Conservation (phyloP, 1,140 invertebrate genomes). For the Odontomachus brunneus region DNA sequence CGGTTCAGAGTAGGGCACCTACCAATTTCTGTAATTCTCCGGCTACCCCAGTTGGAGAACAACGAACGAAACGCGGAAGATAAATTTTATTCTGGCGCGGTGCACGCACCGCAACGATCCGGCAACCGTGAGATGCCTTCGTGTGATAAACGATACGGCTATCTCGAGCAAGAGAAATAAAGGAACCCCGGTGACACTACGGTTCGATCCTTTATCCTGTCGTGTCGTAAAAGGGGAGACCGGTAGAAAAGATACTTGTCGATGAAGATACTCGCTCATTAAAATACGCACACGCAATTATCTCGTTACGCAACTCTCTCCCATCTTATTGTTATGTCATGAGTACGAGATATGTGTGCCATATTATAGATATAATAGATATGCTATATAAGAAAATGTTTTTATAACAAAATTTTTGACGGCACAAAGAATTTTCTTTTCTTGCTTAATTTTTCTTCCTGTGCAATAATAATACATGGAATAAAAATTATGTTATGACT, state of each 20-base stretch:
- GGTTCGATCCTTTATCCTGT: constrained; percentile 17
- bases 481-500: too few relatives aligned
- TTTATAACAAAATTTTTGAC: too few relatives aligned
- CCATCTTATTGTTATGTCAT: too few relatives aligned
- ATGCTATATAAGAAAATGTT: too few relatives aligned
- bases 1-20: background rate
- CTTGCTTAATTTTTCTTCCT: too few relatives aligned
- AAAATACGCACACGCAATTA: too few relatives aligned
- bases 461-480: too few relatives aligned
- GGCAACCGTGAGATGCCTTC: constrained; percentile 18
- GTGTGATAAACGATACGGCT: constrained; percentile 42
- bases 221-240: background rate
- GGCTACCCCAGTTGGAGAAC: constrained; percentile 4
- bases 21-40: constrained; percentile 39
- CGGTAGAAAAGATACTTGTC: background rate
- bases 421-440: too few relatives aligned
- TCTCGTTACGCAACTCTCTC: too few relatives aligned
- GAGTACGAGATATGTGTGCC: too few relatives aligned
- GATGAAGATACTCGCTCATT: too few relatives aligned
- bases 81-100: constrained; percentile 35
- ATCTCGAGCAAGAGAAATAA: constrained; percentile 16
- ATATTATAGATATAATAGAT: too few relatives aligned
- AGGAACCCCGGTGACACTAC: background rate
- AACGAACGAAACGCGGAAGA: background rate
- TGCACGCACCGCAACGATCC: constrained; percentile 21